Percentiles rank a stretch among this genome's conserved stretches.
phyloP scores from a whole-genome alignment of 1,140 invertebrate species.

The Drosophila tani region DNA sequence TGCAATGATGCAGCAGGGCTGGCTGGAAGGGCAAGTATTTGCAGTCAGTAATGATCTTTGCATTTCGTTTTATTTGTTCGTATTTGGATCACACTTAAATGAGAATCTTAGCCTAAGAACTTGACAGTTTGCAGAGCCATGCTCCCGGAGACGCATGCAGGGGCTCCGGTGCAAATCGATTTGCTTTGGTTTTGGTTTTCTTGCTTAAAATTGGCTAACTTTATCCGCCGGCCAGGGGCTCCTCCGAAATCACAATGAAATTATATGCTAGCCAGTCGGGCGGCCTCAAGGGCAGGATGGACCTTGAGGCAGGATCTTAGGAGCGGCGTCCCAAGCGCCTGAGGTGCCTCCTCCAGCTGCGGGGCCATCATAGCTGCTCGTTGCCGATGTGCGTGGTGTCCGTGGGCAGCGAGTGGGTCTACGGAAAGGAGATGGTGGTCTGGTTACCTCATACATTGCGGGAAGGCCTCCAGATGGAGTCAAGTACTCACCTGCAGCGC shows the following conservation, averaged over 20 bases:
- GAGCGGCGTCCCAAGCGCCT: constrained; percentile 62
- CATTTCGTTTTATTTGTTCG: constrained; percentile 21
- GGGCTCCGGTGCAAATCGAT: constrained; percentile 14
- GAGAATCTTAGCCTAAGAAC: constrained; percentile 42
- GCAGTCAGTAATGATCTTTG: constrained; percentile 16
- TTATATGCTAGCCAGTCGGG: constrained; percentile 34
- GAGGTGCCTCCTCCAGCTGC: constrained; percentile 48
- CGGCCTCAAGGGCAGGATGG: constrained; percentile 9
- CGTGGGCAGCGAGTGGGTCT: constrained; percentile 84
- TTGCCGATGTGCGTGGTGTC: constrained; percentile 84
- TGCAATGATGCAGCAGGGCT: neutral
- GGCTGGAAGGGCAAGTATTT: neutral
- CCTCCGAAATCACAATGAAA: constrained; percentile 64
- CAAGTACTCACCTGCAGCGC: constrained; percentile 75
- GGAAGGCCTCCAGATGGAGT: neutral
- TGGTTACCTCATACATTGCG: constrained; percentile 1
- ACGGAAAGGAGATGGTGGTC: neutral
- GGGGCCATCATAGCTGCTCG: constrained; percentile 84
- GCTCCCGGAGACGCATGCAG: constrained; percentile 40
- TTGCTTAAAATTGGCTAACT: constrained; percentile 47
- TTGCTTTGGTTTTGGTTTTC: neutral
- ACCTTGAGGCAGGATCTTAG: constrained; percentile 38
- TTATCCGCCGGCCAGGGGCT: constrained; percentile 27
- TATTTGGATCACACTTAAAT: constrained; percentile 31
- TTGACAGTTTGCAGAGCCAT: constrained; percentile 36